These are phyloP conservation scores for Kuschelorhynchus macadamiae DNA, from an alignment of 2,888 invertebrate genomes.

Conservation along the genomic window DNA sequence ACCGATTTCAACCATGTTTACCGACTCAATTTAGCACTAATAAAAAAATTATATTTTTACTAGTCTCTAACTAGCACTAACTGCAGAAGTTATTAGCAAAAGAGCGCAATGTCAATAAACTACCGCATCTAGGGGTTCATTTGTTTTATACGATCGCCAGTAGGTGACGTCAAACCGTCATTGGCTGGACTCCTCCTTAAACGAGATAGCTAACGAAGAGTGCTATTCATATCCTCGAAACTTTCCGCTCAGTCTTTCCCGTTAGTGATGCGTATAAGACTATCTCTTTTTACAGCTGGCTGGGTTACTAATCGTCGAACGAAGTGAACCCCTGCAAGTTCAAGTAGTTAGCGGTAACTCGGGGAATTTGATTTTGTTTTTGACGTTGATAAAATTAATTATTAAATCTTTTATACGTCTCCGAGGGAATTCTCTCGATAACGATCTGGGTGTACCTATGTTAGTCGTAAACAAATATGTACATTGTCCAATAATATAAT, in stretches of 20 bases:
- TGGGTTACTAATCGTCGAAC: neutral
- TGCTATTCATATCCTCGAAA: conserved; percentile 27
- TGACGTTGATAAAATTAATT: no score
- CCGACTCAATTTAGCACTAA: conserved; percentile 1
- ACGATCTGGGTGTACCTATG: no score
- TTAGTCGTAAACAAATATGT: no score
- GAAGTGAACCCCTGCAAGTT: conserved; percentile 1
- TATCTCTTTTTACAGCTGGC: neutral
- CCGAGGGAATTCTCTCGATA: no score
- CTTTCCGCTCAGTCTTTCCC: conserved; percentile 11
- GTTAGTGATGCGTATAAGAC: neutral
- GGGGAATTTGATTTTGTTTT: conserved; percentile 2
- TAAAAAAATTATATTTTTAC: neutral
- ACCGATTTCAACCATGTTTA: conserved; percentile 46
- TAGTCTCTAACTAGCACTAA: conserved; percentile 1
- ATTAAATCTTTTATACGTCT: no score
- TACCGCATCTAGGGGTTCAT: conserved; percentile 40
- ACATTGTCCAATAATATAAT: no score
- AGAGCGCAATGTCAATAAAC: conserved; percentile 31
- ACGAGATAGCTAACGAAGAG: conserved; percentile 17
- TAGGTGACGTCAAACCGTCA: conserved; percentile 37
- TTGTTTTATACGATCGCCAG: conserved; percentile 43
- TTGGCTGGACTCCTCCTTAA: conserved; percentile 32
- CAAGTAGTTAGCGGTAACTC: neutral
- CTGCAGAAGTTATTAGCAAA: conserved; percentile 16